Base-by-base conservation (phyloP, 2,888 invertebrate species). In the Saturnia pavonia region DNA sequence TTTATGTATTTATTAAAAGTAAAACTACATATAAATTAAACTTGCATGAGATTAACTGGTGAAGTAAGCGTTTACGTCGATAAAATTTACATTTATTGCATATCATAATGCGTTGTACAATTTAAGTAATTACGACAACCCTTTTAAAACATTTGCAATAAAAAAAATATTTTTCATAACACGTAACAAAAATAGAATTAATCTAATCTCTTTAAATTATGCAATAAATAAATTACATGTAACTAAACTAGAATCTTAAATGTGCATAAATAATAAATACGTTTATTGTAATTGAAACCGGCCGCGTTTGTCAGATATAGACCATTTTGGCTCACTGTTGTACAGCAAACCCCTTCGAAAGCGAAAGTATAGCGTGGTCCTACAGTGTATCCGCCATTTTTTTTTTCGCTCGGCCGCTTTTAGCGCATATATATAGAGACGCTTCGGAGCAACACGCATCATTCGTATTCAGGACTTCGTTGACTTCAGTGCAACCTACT, bases 321-420 rank as follows among this genome's bases (percentile, higher is more conserved):
- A 90, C 85, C 91, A 87, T 85, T 90, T 89, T 79, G 88, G 85
- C 78, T 84, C 75, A 74, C 76, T 83, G 82, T 75, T 84, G 81
- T 80, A 78, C 79, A 81, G 83, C 81, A 78, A 87, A 86, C 89
- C 90, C 91, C 92, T 89, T 89, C 87, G 82, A 92, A 89, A 92
- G 94, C 94, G 94, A 94, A 94, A 94, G 94, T 94, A 86, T 92
- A 91, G 82, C 90, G 86, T 88, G 85, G 92, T 92, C 93, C 93
- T 92, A 91, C 87, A 80, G 85, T 83, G 81, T 77, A 82, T 77
- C 78, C 84, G 89, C 85, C 88, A 88, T 89, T 91, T 93, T 92
- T 87, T 48, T 83, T 93, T 91, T 89, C 92, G 92, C 84, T 91
- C 92, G 86, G 90, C 85, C 92, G 88, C 91, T 91, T 90, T 85